Percentiles rank a stretch among this genome's conserved stretches.
phyloP scores from a whole-genome alignment of 2,113 vertebrate species.

The Pyrgilauda ruficollis region DNA sequence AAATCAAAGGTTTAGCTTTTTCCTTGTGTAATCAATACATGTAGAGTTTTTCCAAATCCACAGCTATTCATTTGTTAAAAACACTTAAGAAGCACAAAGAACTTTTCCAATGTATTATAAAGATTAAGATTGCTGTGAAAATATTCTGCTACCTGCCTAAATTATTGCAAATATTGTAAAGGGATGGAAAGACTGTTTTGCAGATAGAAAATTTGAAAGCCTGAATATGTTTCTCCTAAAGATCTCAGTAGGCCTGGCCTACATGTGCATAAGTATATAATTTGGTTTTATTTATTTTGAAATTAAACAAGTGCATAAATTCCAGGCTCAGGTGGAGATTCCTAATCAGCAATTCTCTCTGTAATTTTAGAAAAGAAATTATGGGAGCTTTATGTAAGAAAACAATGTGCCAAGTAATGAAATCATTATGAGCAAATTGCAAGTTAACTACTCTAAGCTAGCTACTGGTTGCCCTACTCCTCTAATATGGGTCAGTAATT shows the following conservation, averaged over 20 bases:
- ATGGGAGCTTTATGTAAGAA: constrained; percentile 26
- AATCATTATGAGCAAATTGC: constrained; percentile 41
- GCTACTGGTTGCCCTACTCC: constrained; percentile 4
- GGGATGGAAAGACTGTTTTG: constrained; percentile 1
- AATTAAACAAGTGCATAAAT: constrained; percentile 64
- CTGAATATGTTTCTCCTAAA: constrained; percentile 32
- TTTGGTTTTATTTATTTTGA: constrained; percentile 60
- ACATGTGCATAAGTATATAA: constrained; percentile 55
- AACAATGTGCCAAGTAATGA: constrained; percentile 39
- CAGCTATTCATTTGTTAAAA: neutral
- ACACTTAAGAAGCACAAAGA: neutral
- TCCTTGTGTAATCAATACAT: neutral
- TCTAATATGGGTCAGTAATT: constrained; percentile 14
- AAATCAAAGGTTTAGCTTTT: neutral
- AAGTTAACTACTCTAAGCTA: constrained; percentile 16
- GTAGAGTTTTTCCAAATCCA: neutral
- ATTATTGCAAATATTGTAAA: neutral
- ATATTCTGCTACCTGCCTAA: neutral
- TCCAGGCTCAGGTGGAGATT: constrained; percentile 39
- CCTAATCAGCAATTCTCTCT: constrained; percentile 49
- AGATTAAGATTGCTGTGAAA: constrained; percentile 3
- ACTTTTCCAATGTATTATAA: neutral
- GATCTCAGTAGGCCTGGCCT: constrained; percentile 66
- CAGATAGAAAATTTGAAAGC: constrained; percentile 29
- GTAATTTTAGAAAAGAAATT: constrained; percentile 43